Percentiles rank a stretch among this genome's conserved stretches.
phyloP scores from a whole-genome alignment of 2,797 vertebrate species.

The Pempheris klunzingeri region DNA sequence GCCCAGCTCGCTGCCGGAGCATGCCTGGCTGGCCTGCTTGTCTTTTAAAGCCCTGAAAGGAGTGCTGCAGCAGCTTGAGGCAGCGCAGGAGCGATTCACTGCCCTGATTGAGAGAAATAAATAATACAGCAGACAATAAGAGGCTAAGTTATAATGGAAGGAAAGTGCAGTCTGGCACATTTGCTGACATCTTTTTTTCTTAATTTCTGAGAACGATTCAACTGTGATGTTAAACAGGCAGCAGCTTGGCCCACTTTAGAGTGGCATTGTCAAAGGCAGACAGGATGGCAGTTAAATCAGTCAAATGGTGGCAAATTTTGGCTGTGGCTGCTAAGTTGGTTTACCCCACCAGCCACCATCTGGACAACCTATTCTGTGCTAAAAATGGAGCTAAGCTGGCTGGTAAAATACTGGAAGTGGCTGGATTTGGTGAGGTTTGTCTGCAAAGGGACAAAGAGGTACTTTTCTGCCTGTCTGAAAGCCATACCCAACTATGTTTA shows the following conservation, averaged over 20 bases:
- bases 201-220: constrained; percentile 4
- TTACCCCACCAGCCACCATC: constrained; percentile 51
- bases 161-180: constrained; percentile 2
- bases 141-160: neutral
- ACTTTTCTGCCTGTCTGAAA: constrained; percentile 20
- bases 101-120: constrained; percentile 36
- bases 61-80: constrained; percentile 46
- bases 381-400: constrained; percentile 34
- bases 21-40: constrained; percentile 71
- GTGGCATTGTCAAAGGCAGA: constrained; percentile 30
- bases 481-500: constrained; percentile 18
- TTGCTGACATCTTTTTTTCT: neutral
- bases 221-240: neutral
- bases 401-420: constrained; percentile 43
- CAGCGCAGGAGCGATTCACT: constrained; percentile 36
- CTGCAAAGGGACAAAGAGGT: neutral
- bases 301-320: constrained; percentile 50
- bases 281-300: constrained; percentile 46
- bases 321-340: constrained; percentile 41
- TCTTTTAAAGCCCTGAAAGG: constrained; percentile 64
- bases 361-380: constrained; percentile 47
- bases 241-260: constrained; percentile 1
- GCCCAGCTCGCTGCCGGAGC: constrained; percentile 79
- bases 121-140: constrained; percentile 44
- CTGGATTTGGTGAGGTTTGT: constrained; percentile 28